These are phyloP conservation scores for Drosophila chauvacae DNA, from an alignment of 1,140 invertebrate genomes.

Conservation along the genomic window DNA sequence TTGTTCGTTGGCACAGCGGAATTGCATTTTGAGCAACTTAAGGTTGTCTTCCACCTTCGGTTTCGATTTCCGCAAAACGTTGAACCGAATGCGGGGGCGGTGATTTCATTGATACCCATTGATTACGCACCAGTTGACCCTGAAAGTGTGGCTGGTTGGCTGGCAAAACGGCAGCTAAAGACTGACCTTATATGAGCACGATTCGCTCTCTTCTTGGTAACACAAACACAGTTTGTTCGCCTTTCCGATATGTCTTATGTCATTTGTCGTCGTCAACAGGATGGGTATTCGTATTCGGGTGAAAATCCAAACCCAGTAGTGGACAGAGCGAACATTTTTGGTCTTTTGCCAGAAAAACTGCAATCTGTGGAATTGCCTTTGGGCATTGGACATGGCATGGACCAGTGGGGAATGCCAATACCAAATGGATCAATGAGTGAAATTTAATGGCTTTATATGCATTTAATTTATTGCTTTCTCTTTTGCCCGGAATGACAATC, in stretches of 20 bases:
- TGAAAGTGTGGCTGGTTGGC: conserved; percentile 57
- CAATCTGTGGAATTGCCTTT: conserved; percentile 36
- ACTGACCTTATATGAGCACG: conserved; percentile 71
- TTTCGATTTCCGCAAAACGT: conserved; percentile 51
- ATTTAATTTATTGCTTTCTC: conserved; percentile 51
- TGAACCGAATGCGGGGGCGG: conserved; percentile 48
- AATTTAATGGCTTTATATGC: conserved; percentile 49
- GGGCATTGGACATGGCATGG: conserved; percentile 11
- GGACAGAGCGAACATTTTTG: conserved; percentile 3
- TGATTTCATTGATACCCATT: conserved; percentile 33
- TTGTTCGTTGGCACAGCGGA: conserved; percentile 45
- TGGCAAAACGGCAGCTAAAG: conserved; percentile 27
- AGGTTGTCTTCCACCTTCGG: conserved; percentile 28
- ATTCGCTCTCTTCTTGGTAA: conserved; percentile 50
- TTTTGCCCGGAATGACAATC: conserved; percentile 42
- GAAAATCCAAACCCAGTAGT: conserved; percentile 9
- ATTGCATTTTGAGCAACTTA: conserved; percentile 44
- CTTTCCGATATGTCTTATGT: conserved; percentile 60
- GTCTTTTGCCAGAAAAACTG: conserved; percentile 39
- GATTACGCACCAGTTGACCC: conserved; percentile 67
- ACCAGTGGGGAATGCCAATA: conserved; percentile 53
- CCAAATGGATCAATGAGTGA: conserved; percentile 61
- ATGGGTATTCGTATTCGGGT: conserved; percentile 17
- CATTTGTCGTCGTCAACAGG: conserved; percentile 47
- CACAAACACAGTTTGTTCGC: conserved; percentile 34